A percentile compares a stretch with the other conserved stretches of the same genome.
Conservation (phyloP, 1,140 invertebrate genomes). For the Dinoponera quadriceps region DNA sequence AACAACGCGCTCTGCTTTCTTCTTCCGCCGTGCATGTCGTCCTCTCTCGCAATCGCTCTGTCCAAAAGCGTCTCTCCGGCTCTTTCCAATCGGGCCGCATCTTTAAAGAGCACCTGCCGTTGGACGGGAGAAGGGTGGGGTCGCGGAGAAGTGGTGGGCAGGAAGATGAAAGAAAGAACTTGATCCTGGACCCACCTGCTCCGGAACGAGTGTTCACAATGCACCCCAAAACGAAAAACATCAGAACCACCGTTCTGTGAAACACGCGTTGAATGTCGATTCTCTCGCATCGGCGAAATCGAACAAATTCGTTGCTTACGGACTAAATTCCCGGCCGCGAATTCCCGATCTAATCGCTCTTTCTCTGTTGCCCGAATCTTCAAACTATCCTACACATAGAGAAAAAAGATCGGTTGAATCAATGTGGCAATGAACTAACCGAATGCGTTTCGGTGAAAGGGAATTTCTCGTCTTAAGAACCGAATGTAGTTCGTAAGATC, state of each 20-base stretch:
- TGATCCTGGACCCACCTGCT: constrained; percentile 76
- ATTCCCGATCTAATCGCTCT: too few species aligned
- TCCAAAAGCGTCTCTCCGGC: constrained; percentile 42
- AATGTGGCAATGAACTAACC: too few species aligned
- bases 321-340: not conserved
- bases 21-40: constrained; percentile 2
- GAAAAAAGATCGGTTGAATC: too few species aligned
- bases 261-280: constrained; percentile 37
- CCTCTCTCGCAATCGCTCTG: constrained; percentile 38
- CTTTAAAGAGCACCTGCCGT: constrained; percentile 77
- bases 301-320: not conserved
- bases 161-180: constrained; percentile 53
- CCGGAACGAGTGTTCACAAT: constrained; percentile 67
- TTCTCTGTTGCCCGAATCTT: too few species aligned
- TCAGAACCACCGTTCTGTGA: constrained; percentile 37
- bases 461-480: too few species aligned
- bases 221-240: constrained; percentile 54
- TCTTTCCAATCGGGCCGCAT: constrained; percentile 65
- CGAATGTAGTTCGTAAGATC: too few species aligned
- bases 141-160: not conserved
- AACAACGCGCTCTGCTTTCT: constrained; percentile 11
- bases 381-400: too few species aligned
- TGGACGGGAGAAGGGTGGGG: constrained; percentile 14
- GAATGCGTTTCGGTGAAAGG: too few species aligned
- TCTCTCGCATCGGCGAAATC: constrained; percentile 7